phyloP scores from a whole-genome alignment of 2,888 invertebrate species.

The Drosophila paranaensis region DNA sequence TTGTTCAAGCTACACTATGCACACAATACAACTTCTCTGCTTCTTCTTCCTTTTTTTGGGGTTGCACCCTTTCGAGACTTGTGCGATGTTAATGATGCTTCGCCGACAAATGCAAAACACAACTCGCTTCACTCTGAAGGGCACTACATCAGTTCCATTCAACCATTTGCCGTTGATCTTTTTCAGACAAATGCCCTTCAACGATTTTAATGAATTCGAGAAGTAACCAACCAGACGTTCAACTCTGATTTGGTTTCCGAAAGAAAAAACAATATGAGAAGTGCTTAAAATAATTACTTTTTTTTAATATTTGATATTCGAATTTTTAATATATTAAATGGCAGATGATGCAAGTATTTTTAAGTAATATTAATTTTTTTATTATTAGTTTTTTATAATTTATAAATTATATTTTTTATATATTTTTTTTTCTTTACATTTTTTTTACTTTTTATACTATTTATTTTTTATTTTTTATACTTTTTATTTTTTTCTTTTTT shows the following conservation, averaged over 20 bases:
- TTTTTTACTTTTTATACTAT: no score
- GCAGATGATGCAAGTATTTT: no score
- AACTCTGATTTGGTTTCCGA: background rate
- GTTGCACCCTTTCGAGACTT: constrained; percentile 55
- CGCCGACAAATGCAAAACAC: constrained; percentile 56
- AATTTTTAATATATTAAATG: background rate
- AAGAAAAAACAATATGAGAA: background rate
- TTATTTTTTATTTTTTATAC: background rate
- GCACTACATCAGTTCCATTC: constrained; percentile 40
- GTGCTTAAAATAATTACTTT: no score
- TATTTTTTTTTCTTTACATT: no score
- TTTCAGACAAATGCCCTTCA: constrained; percentile 32
- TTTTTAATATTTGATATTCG: background rate
- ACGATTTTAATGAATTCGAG: constrained; percentile 29
- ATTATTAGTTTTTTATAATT: no score
- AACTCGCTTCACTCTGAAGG: constrained; percentile 60
- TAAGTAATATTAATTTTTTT: no score
- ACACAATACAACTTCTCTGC: constrained; percentile 25
- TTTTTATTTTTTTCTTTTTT: background rate
- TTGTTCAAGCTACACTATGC: constrained; percentile 38
- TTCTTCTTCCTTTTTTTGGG: constrained; percentile 24
- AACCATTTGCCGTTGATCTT: constrained; percentile 51
- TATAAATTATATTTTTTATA: no score
- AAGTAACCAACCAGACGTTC: constrained; percentile 2
- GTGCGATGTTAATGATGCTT: constrained; percentile 72